Evolutionary conservation across 1,140 invertebrate genomes (phyloP), one percentile per base, ranked within the genome.

Genomic region (Plectus sambesii): DNA sequence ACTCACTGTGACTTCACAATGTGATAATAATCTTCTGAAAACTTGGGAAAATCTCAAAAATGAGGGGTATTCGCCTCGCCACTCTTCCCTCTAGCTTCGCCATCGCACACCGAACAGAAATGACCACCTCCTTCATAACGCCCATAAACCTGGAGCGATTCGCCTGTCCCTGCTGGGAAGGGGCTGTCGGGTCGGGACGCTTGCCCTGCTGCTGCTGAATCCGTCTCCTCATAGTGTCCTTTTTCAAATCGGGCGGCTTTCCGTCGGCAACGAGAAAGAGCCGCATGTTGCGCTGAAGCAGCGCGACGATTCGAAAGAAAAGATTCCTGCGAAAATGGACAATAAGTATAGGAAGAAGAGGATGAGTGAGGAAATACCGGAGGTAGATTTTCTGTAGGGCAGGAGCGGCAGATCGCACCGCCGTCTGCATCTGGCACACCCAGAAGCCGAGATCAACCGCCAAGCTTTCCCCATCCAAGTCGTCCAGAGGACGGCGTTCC

Each of bases 391-490:
- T 69, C 3, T 53, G 38, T 2, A 69, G 62, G 8, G 51, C 53
- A 33, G 60, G 59, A 27, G 66, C 60, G 60, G 68, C 49, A 61
- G 58, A 37, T 59, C 61, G 9, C 66, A 61, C 49, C 55, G 50
- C 41, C 68, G 61, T 17, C 52, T 63, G 38, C 30, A 33, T 33
- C 17, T 71, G 66, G 59, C 59, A 60, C 9, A 72, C 62, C 70
- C 70, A 72, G 12, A 70, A 66, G 43, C 62, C 63, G 5, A 71
- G 51, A 45, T 71, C 70, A 9, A 72, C 69, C 23, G 70, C 70
- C 17, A 71, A 29, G 6, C 59, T 65, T 46, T 70, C 59, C 2
- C 69, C 69, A n/a, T 47, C 38, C 4, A 72, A 49, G 8, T 53
- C 47, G 3, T 49, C 51, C 30, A 71, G 43, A 2, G 50, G n/a